Base-by-base conservation (phyloP, 2,113 vertebrate genomes). In the Tupaia chinensis region DNA sequence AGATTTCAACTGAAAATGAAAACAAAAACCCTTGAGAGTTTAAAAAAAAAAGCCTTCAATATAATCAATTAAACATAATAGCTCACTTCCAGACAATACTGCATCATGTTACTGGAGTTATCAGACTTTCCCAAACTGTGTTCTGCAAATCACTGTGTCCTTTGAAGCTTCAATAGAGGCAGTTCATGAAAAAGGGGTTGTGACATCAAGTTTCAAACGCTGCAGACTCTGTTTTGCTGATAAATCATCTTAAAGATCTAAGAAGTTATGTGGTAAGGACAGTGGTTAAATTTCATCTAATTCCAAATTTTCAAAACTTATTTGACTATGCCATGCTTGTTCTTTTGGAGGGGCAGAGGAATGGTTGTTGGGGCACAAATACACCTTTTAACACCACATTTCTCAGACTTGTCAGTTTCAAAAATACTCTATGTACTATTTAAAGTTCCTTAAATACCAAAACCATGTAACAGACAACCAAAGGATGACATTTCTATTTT, bases 1-100 rank as follows among this genome's bases (percentile, higher is more conserved):
- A 93, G 15, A 95, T 90, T 95, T 90, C 83, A 96, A 93, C 86
- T 81, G 61, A 96, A 96, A 96, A 93, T 54, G 17, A 95, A 96
- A 96, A 95, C 56, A 68, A 96, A 97, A 96, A 81, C 12, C 73
- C 68, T 76, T 83, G 70, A 82, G 54, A 88, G 82, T 93, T 91
- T 92, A 80, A 95, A 60, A 29, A 92, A 29, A 92, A 92, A 94
- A 96, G 60, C 69, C 58, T 87, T 91, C 68, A 70, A 81, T 86
- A 87, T 3, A 88, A 53, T 85, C 70, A 95, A 95, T 93, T 93
- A 96, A 96, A 93, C 32, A 23, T 78, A 97, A 79, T 7, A 68
- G 89, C 70, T 86, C 65, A 94, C 91, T 87, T 95, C 58, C 54
- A 87, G 88, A 85, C 84, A 94, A 94, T 87, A 95, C 56, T 85